A percentile compares a stretch with the other conserved stretches of the same genome.
These are phyloP conservation scores for Vicugna pacos DNA, from an alignment of 2,113 vertebrate genomes.

Conservation along the genomic window DNA sequence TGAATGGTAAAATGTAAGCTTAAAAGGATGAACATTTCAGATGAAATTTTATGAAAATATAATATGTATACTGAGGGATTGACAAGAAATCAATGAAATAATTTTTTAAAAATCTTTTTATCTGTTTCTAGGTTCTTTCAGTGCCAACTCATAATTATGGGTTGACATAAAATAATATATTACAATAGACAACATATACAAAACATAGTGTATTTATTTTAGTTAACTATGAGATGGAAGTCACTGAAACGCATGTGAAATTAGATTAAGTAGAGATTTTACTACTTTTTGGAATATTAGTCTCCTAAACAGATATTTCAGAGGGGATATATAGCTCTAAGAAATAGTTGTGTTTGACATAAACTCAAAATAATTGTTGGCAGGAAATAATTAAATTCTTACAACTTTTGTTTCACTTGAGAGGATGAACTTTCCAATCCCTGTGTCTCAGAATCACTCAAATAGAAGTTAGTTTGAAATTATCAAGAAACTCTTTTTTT, in stretches of 20 bases:
- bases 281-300: neutral
- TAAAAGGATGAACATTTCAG: slow-evolving; percentile 24
- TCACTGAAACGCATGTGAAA: neutral
- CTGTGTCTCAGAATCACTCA: neutral
- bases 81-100: neutral
- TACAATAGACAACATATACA: neutral
- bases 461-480: slow-evolving; percentile 16
- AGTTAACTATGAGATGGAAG: neutral
- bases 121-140: neutral
- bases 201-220: neutral
- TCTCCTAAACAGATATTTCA: slow-evolving; percentile 29
- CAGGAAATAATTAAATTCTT: neutral
- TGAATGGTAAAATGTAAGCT: neutral
- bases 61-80: neutral
- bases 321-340: neutral
- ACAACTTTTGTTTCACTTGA: neutral
- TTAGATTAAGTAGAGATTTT: neutral
- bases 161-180: neutral
- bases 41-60: neutral
- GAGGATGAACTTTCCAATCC: neutral
- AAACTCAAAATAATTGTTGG: neutral
- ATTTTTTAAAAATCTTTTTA: neutral
- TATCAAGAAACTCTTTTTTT: neutral
- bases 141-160: neutral
- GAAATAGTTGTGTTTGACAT: neutral